These are phyloP conservation scores for Garrulus glandarius DNA, from an alignment of 2,797 vertebrate genomes.

Conservation along the genomic window DNA sequence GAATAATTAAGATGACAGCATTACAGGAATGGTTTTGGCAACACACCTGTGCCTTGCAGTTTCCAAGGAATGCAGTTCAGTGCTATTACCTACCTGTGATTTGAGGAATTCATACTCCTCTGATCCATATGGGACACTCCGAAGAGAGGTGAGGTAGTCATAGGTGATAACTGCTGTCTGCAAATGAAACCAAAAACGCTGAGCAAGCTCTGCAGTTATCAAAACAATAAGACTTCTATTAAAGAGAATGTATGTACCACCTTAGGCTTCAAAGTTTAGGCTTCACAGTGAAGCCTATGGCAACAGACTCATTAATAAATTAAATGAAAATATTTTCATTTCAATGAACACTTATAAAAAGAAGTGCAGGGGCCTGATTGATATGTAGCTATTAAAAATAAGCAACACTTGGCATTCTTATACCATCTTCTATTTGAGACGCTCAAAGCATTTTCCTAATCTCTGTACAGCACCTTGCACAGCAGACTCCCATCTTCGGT, in stretches of 20 bases:
- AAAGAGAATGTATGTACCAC: not conserved
- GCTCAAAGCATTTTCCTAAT: not conserved
- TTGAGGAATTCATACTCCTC: slow-evolving; percentile 85
- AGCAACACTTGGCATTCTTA: not conserved
- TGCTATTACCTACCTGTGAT: slow-evolving; percentile 82
- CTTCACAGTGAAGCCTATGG: not conserved
- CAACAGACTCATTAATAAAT: not conserved
- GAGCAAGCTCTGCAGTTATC: not conserved
- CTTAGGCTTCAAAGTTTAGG: not conserved
- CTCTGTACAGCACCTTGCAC: not conserved
- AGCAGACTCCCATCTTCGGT: not conserved
- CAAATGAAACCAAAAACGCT: slow-evolving; percentile 53
- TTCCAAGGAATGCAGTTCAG: not conserved
- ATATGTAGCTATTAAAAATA: not conserved
- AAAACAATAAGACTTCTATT: not conserved
- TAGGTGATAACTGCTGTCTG: slow-evolving; percentile 90
- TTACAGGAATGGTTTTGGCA: not conserved
- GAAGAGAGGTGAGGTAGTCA: slow-evolving; percentile 90
- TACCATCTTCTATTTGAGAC: not conserved
- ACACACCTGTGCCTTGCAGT: not conserved
- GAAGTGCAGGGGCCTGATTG: not conserved
- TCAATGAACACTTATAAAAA: not conserved
- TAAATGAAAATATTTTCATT: not conserved
- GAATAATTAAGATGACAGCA: not conserved
- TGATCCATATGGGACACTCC: slow-evolving; percentile 79